Evolutionary conservation across 2,797 vertebrate species (phyloP), one percentile per base, ranked within the genome.

Genomic region (Carapus acus): DNA sequence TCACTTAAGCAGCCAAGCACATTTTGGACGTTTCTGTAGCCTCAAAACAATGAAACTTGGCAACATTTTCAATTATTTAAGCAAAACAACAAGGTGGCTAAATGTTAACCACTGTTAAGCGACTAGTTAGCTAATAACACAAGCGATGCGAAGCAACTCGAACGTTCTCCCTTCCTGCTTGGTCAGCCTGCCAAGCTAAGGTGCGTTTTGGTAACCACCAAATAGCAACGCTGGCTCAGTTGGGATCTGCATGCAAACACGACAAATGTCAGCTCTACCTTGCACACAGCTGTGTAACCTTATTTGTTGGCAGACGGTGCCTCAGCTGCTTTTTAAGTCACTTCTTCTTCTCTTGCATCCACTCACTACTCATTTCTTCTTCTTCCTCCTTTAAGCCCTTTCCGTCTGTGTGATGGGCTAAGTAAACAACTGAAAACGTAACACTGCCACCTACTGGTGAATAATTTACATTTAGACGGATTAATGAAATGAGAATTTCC

Each of bases 301-400:
- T 75, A 73, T 83, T 82, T 81, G 64, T 74, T 46, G 54, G 76
- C 75, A 74, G 65, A 73, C 65, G 72, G 62, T 67, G 68, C 27
- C 74, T 76, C 69, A 77, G 71, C 71, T 77, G 59, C 79, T 74
- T 71, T 43, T 51, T 50, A 41, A 65, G 55, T 63, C 54, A 48
- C 67, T 77, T 77, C 75, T 79, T 69, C 74, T 80, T 67, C 71
- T 45, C 3, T 20, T 16, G 20, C 16, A 33, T 42, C 23, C 18
- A 62, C 29, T 49, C 48, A 40, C 38, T 47, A 16, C 21, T 14
- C 27, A n/a, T 29, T 23, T 55, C 52, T 51, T 62, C 49, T 61
- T 43, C 53, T 61, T 52, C 55, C 11, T 41, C 12, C 67, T 53
- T 54, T 56, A 48, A 6, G 44, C 49, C 33, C 65, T 43, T 16